These are phyloP conservation scores for Neoaliturus tenellus DNA, from an alignment of 2,888 invertebrate species.

Conservation along the genomic window DNA sequence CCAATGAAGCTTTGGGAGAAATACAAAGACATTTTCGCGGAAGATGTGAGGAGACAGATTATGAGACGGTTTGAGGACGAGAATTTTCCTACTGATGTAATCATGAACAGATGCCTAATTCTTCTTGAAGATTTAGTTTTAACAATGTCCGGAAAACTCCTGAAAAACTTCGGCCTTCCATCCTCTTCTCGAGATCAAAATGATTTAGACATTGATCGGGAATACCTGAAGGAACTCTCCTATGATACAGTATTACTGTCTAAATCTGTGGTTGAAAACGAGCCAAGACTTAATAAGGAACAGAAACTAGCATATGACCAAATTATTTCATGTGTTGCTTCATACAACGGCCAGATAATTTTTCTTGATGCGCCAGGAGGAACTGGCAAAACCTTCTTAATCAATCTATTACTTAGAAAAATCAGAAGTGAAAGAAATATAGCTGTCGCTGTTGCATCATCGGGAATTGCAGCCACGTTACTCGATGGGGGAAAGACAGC, in stretches of 20 bases:
- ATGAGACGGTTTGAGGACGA: too few relatives aligned
- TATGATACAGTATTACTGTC: too few relatives aligned
- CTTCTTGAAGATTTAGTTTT: neutral
- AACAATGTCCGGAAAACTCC: neutral
- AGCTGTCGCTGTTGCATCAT: constrained; percentile 10
- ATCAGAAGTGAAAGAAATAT: constrained; percentile 7
- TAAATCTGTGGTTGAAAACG: too few relatives aligned
- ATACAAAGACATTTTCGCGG: neutral
- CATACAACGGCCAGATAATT: too few relatives aligned
- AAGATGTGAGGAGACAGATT: too few relatives aligned
- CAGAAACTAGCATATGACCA: too few relatives aligned
- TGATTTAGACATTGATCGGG: neutral
- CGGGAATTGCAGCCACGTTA: constrained; percentile 10
- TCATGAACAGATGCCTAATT: neutral
- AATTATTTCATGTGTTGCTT: too few relatives aligned
- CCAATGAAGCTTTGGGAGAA: neutral
- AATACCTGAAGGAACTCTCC: neutral
- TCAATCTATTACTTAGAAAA: constrained; percentile 2
- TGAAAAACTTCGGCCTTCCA: neutral
- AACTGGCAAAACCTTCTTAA: constrained; percentile 34
- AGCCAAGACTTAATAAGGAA: too few relatives aligned
- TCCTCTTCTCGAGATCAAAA: neutral
- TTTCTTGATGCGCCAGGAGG: constrained; percentile 25
- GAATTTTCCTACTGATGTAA: too few relatives aligned
- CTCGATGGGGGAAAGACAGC: neutral